Evolutionary conservation across 1,140 invertebrate species (phyloP).

Genomic region (Caenorhabditis brenneri): DNA sequence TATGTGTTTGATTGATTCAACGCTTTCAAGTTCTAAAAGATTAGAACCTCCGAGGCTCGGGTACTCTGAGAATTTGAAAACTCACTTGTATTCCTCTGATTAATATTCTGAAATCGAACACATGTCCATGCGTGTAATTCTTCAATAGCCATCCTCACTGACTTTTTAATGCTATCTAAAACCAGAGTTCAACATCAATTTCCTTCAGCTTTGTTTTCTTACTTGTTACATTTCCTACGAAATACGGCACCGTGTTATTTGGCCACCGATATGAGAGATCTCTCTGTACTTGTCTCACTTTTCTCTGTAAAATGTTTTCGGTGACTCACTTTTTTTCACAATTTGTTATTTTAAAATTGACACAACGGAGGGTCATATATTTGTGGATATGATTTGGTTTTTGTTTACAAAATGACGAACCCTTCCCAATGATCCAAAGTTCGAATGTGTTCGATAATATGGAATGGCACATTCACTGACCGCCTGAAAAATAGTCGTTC

Average conservation of each 20-base stretch:
- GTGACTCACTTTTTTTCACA: conserved; percentile 16
- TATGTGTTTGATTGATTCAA: no score
- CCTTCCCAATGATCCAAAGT: conserved; percentile 17
- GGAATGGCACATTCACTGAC: conserved; percentile 19
- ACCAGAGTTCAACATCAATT: neutral
- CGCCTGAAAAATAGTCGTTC: neutral
- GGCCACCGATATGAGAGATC: conserved; percentile 31
- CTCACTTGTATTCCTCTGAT: neutral
- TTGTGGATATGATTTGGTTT: neutral
- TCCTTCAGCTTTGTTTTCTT: neutral
- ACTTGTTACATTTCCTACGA: conserved; percentile 29
- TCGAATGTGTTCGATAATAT: conserved; percentile 22
- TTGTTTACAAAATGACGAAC: conserved; percentile 42
- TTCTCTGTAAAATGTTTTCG: conserved; percentile 17
- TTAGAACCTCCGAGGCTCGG: no score
- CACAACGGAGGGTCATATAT: neutral
- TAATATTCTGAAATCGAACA: neutral
- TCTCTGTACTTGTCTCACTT: conserved; percentile 29
- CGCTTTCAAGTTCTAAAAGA: no score
- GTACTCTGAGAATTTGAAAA: neutral
- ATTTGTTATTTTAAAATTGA: conserved; percentile 18
- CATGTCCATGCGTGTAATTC: conserved; percentile 9
- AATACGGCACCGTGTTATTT: conserved; percentile 13
- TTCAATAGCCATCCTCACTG: neutral
- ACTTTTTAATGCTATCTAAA: conserved; percentile 36